Base-by-base conservation (phyloP, 2,113 vertebrate species). In the Ellobius talpinus region DNA sequence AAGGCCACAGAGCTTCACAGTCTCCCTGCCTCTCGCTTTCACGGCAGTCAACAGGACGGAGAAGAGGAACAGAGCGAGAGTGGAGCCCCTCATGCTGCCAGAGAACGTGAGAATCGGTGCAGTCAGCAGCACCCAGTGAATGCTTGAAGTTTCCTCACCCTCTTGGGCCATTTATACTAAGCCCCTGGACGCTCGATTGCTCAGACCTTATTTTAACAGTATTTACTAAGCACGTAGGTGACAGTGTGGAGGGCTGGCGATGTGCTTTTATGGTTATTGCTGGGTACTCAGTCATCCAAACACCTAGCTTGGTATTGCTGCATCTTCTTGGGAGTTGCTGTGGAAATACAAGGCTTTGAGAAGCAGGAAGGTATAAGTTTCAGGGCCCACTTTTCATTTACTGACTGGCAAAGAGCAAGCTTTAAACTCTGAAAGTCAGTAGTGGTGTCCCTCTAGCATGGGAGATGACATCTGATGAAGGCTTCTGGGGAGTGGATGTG, bases 1-100 rank as follows among this genome's bases (percentile, higher is more conserved):
- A 0, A 98, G 98, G 0, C 99, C 99, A 0, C 99, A 99, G 94
- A 99, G 98, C 98, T 95, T 98, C 91, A 99, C 63, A 0, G 95
- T 97, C 0, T 96, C 98, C 58, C 99, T 98, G 0, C 98, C 98
- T 19, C 21, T 63, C 1, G 94, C 98, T 24, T 94, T 94, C 1
- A 31, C 81, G 0, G 96, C 87, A 0, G 50, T 86, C 0, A 98
- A 78, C 42, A 98, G 84, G 61, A 98, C 52, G 0, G 72, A 1
- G 0, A 98, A 82, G 1, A 96, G 92, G 70, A 97, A 66, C 87
- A 98, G 85, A 0, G 78, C 70, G 70, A 97, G 90, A 58, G 11
- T 0, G 0, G 52, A 31, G 63, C 79, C 84, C 95, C 65, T 98
- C 98, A 98, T 99, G 13, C n/a, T 98, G 94, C 42, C 6, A 0